Evolutionary conservation across 2,888 invertebrate genomes (phyloP).

Genomic region (Oscheius sp.): DNA sequence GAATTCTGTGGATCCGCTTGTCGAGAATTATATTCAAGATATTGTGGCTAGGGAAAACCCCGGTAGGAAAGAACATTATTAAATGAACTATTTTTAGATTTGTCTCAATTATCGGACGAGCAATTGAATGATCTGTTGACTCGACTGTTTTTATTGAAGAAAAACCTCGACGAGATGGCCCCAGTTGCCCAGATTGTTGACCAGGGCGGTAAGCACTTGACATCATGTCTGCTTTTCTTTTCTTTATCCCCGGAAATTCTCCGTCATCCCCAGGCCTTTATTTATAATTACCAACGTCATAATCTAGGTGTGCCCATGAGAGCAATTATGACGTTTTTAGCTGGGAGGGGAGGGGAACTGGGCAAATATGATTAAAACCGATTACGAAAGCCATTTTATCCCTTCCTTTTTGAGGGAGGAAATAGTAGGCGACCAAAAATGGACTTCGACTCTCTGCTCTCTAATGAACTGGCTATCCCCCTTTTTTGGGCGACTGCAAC

Average conservation of each 20-base stretch:
- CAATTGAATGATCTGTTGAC: slow-evolving; percentile 44
- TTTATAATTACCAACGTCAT: slow-evolving; percentile 22
- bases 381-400: background rate
- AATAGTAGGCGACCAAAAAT: slow-evolving; percentile 6
- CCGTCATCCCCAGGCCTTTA: background rate
- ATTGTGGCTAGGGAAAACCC: slow-evolving; percentile 47
- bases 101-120: slow-evolving; percentile 45
- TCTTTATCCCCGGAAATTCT: background rate
- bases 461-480: too few relatives aligned
- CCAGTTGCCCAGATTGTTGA: slow-evolving; percentile 23
- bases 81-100: slow-evolving; percentile 44
- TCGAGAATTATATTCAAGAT: slow-evolving; percentile 49
- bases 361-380: background rate
- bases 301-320: slow-evolving; percentile 8
- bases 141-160: slow-evolving; percentile 30
- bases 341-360: background rate
- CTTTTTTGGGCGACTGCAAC: too few relatives aligned
- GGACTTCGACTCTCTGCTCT: background rate
- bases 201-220: slow-evolving; percentile 10
- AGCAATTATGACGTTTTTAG: slow-evolving; percentile 4
- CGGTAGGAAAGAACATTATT: slow-evolving; percentile 39
- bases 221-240: background rate
- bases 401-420: background rate
- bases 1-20: slow-evolving; percentile 37
- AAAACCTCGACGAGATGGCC: slow-evolving; percentile 29